Evolutionary conservation across 2,888 invertebrate genomes (phyloP), one percentile per base, ranked within the genome.

Genomic region (Liposcelis brunnea): DNA sequence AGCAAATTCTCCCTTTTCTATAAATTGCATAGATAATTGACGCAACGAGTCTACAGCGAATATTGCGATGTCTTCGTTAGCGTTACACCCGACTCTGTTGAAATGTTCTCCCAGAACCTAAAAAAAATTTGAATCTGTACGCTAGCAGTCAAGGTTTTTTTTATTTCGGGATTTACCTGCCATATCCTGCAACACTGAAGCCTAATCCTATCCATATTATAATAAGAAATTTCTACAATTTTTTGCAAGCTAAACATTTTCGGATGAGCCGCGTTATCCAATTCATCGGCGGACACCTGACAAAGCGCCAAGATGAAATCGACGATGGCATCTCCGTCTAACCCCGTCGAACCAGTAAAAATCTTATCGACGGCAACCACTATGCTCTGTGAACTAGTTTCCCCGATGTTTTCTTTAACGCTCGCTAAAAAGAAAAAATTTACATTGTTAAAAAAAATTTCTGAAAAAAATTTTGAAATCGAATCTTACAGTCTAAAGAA

Each of bases 161-260:
- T n/a, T n/a, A n/a, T n/a, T n/a, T n/a, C n/a, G n/a, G n/a, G n/a
- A n/a, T n/a, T n/a, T n/a, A n/a, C n/a, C 64, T 91, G 87, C 98
- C 98, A 98, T 55, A 99, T 98, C 51, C 94, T 75, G 5, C 95
- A 95, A 97, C 97, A 98, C 62, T 97, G 95, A 55, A 98, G 68
- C 60, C 98, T 80, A 59, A 99, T 98, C 54, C 98, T 79, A 2
- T 93, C 94, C 98, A 99, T 99, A 63, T 99, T 99, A 67, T 99
- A 99, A 64, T 98, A 98, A 0, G 95, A 95, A 56, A 98, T 98
- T 67, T 97, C 95, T 0, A 98, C 97, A 50, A 98, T 89, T 66
- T 99, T 99, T 59, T 95, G 95, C 34, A 99, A 68, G 31, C 94
- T 93, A 63, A 95, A 99, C 93, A 98, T 98, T 52, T 98, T 73